Conservation (phyloP, 2,113 vertebrate species). For the Arizona elegans region DNA sequence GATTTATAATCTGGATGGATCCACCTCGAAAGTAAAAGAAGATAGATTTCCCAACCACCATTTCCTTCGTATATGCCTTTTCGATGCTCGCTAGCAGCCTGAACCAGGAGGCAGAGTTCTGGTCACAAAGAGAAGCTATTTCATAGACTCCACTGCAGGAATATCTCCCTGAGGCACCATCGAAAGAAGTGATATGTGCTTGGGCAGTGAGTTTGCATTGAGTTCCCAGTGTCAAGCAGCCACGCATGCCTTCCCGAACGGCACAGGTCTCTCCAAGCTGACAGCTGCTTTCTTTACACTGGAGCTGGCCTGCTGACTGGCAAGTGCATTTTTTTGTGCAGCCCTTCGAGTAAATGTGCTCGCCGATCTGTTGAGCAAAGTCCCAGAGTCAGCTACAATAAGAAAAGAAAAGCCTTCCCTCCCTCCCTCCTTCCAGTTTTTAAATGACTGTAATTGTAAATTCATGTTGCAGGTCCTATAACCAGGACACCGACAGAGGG, state of each 20-base stretch:
- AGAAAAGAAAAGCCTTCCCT: not conserved
- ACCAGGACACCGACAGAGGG: not conserved
- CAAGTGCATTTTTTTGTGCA: constrained; percentile 55
- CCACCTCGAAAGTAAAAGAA: constrained; percentile 28
- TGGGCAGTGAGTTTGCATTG: constrained; percentile 44
- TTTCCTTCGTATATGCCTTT: not conserved
- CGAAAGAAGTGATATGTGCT: constrained; percentile 51
- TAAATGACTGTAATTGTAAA: not conserved
- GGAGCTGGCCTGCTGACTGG: not conserved
- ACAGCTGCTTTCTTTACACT: constrained; percentile 44
- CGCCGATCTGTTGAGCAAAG: constrained; percentile 30
- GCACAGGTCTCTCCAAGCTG: not conserved
- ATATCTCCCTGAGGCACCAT: constrained; percentile 24
- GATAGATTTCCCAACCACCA: not conserved
- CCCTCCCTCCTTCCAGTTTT: not conserved
- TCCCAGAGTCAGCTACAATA: no score
- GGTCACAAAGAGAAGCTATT: constrained; percentile 48
- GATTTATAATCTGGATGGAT: constrained; percentile 40
- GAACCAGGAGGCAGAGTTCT: constrained; percentile 42
- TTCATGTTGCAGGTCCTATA: not conserved
- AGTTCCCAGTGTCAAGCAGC: constrained; percentile 28
- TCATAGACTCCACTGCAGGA: constrained; percentile 46
- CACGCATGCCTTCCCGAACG: constrained; percentile 28
- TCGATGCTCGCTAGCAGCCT: constrained; percentile 46
- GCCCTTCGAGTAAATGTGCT: constrained; percentile 37